Evolutionary conservation across 1,140 invertebrate genomes (phyloP), one percentile per base, ranked within the genome.

Genomic region (Cherax quadricarinatus): DNA sequence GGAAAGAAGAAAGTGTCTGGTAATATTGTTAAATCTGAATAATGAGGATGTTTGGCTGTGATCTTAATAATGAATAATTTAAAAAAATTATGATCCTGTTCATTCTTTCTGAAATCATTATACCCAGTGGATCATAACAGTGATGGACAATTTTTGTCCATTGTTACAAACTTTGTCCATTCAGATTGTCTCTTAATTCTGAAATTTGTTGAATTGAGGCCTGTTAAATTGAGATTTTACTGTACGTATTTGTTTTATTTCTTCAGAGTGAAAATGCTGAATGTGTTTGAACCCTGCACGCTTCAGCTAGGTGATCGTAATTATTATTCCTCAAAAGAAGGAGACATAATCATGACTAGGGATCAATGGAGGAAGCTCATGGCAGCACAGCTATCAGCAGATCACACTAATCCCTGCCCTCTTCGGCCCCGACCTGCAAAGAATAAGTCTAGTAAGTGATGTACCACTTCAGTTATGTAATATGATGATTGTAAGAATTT

Each of bases 201-300:
- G 30, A 41, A 41, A 41, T 41, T 2, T 2, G 30, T 41, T 41
- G 30, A 41, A 41, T 1, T 41, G 30, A 0, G 30, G 30, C 2
- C 30, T 41, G 30, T 41, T 41, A 2, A 41, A 41, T 41, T 41
- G 30, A 41, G 30, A 41, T 41, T 41, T 57, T 66, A 18, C 21
- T 18, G 5, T 66, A 66, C 18, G 18, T 66, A 66, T 86, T 48
- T 10, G 12, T 86, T 62, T 73, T 88, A 92, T 93, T 91, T 89
- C 94, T 95, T 41, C 94, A 96, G 97, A 93, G 94, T 98, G 2
- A 97, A 97, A 94, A 95, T 97, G 80, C 95, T 98, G 49, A 98
- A 98, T 94, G 96, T 98, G 41, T 98, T 98, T 94, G 97, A 98
- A 94, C 97, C 97, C n/a, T 98, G 97, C 94, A 98, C 97, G 79